A percentile compares a stretch with the other conserved stretches of the same genome.
These are phyloP conservation scores for Nesogale talazaci DNA, from an alignment of 2,113 vertebrate genomes.

Conservation along the genomic window DNA sequence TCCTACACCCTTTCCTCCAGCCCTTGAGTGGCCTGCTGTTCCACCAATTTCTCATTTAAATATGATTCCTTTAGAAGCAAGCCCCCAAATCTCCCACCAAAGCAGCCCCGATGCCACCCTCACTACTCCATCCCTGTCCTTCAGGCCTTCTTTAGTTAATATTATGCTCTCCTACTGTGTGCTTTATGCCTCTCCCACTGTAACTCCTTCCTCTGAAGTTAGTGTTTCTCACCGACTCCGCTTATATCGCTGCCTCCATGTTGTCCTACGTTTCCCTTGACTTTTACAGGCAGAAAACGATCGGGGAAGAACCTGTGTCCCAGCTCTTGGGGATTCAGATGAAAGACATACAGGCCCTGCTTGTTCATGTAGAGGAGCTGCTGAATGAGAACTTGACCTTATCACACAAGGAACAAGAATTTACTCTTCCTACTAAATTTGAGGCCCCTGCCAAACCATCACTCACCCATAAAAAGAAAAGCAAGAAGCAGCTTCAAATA, in stretches of 20 bases:
- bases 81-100: not conserved
- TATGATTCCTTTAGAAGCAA: conserved; percentile 21
- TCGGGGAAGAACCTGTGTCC: conserved; percentile 25
- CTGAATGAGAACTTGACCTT: conserved; percentile 69
- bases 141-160: not conserved
- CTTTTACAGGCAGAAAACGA: conserved; percentile 51
- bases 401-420: not conserved
- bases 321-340: conserved; percentile 49
- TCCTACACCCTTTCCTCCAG: not conserved
- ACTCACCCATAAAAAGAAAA: not conserved
- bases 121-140: conserved; percentile 4
- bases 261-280: conserved; percentile 13
- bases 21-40: not conserved
- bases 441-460: not conserved
- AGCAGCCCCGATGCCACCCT: not conserved
- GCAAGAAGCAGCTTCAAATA: not conserved
- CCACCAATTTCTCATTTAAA: not conserved
- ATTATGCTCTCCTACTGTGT: conserved; percentile 13
- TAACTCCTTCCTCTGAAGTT: not conserved
- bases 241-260: not conserved
- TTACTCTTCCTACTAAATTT: not conserved
- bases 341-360: conserved; percentile 6
- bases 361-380: not conserved
- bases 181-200: not conserved
- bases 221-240: no score